phyloP scores from a whole-genome alignment of 1,140 invertebrate species.

The Epicauta chinensis region DNA sequence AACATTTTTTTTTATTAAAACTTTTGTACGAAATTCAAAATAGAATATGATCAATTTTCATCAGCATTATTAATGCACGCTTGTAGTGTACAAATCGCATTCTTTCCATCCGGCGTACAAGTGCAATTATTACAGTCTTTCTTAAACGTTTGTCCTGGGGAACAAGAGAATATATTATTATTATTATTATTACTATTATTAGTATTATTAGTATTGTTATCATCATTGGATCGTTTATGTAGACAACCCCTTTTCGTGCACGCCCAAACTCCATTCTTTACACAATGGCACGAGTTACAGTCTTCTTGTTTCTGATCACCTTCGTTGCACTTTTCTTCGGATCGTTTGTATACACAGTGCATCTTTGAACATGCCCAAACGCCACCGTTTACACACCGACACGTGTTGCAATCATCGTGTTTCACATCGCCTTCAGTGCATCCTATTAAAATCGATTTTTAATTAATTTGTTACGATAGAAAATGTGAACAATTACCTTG shows the following conservation, averaged over 20 bases:
- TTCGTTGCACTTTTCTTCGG: background rate
- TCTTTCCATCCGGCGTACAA: constrained; percentile 44
- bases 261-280: no score
- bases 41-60: background rate
- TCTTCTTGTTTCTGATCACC: no score
- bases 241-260: no score
- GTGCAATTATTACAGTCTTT: constrained; percentile 46
- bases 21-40: no score
- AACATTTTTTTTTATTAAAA: no score
- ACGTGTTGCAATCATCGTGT: constrained; percentile 46
- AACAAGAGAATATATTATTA: constrained; percentile 23
- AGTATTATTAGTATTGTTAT: no score
- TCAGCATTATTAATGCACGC: constrained; percentile 1
- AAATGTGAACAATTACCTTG: no score
- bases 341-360: background rate
- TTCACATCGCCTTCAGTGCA: constrained; percentile 43
- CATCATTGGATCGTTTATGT: no score
- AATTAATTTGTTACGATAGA: no score
- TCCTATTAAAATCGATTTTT: no score
- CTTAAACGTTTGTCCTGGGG: constrained; percentile 42
- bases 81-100: constrained; percentile 43
- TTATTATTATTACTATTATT: no score
- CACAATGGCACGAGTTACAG: no score
- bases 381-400: constrained; percentile 32
- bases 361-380: constrained; percentile 5